These are phyloP conservation scores for Achatina immaculata DNA, from an alignment of 1,140 invertebrate species.

Conservation along the genomic window DNA sequence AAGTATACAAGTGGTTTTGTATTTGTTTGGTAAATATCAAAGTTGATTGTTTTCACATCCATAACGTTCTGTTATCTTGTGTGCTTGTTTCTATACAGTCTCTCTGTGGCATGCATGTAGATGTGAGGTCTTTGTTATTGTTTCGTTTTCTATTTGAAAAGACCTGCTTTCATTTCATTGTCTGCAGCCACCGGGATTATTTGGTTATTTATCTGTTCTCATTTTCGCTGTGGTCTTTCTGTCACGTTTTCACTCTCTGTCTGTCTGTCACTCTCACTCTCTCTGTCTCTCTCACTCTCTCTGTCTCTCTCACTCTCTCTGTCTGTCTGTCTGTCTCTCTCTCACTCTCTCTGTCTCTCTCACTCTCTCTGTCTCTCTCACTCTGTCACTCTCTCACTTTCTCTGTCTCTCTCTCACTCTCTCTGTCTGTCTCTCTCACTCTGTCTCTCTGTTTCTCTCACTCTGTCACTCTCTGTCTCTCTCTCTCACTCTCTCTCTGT, in stretches of 20 bases:
- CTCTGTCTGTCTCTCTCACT: background rate
- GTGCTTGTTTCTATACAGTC: no score
- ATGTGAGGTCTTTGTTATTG: no score
- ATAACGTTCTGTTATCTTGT: no score
- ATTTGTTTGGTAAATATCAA: no score
- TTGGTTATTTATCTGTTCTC: background rate
- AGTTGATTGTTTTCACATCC: no score
- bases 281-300: slow-evolving; percentile 3
- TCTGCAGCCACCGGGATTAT: background rate
- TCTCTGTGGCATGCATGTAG: no score
- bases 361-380: background rate
- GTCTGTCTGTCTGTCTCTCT: background rate
- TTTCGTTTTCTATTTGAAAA: no score
- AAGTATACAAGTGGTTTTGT: no score
- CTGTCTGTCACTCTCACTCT: slow-evolving; percentile 4
- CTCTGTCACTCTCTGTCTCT: background rate
- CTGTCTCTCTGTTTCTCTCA: background rate
- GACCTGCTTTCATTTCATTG: no score
- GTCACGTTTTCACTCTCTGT: slow-evolving; percentile 4
- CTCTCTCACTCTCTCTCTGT: background rate
- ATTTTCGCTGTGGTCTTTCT: background rate
- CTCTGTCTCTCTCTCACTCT: background rate
- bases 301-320: background rate
- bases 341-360: background rate
- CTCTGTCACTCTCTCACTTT: background rate